Base-by-base conservation (phyloP, 2,797 vertebrate genomes). In the Esox lucius region DNA sequence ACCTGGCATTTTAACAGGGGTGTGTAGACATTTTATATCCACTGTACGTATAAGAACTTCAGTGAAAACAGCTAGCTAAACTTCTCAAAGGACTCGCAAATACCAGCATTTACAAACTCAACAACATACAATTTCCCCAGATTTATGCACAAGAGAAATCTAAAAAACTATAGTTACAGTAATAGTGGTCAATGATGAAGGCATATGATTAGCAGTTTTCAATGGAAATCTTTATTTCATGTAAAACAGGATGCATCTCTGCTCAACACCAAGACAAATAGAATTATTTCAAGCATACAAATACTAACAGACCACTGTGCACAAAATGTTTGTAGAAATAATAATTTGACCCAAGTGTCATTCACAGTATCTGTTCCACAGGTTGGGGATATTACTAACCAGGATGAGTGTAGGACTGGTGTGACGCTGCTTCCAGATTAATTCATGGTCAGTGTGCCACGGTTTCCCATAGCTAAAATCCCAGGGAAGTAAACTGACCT, bases 221-320 rank as follows among this genome's bases (percentile, higher is more conserved):
- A 16, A 66, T 59, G 33, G 42, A 11, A 68, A 19, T 3, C 6
- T 17, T 72, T 19, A 19, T 77, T 0, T 35, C 3, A 71, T 70
- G 6, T 73, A 48, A 68, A 79, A 56, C 62, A 73, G 42, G 73
- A 9, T 35, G 0, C 17, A 22, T 19, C 19, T 65, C 24, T 16
- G 2, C 8, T 3, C 77, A n/a, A 65, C 35, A 61, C 82, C 5
- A 56, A 69, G 46, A 77, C 24, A 73, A 81, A 49, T 46, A 16
- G 0, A 59, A 61, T 78, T 33, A 31, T 56, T 26, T 6, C 28
- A 68, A 31, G 26, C 51, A 56, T 33, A 2, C n/a, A 61, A 59
- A 61, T 61, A 61, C 56, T 26, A 26, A 59, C 22, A 12, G 42
- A 46, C 12, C 42, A 46, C 42, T 9, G 39, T 42, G 39, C 39